These are phyloP conservation scores for Oryzias celebensis DNA, from an alignment of 2,113 vertebrate species.

Conservation along the genomic window DNA sequence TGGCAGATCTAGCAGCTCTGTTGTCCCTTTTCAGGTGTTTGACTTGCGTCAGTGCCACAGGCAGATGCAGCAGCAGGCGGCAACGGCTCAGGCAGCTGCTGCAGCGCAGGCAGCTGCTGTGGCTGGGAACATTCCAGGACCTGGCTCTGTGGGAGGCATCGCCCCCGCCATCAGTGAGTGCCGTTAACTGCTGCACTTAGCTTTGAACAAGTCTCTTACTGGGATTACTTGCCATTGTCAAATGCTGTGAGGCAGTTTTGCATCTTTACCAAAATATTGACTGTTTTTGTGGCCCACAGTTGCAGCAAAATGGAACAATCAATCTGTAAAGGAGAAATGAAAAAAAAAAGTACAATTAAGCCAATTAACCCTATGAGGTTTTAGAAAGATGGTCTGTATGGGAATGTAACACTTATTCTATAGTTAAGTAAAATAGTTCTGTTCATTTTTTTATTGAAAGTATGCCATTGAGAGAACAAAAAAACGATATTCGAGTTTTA, in stretches of 20 bases:
- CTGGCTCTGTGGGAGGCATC: constrained; percentile 94
- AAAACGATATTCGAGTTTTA: too few relatives aligned
- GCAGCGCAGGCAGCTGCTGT: constrained; percentile 94
- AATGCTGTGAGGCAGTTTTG: not conserved
- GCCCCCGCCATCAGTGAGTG: constrained; percentile 97
- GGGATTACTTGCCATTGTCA: constrained; percentile 11
- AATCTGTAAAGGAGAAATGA: not conserved
- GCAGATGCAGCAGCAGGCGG: constrained; percentile 98
- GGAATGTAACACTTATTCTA: too few relatives aligned
- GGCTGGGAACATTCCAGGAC: constrained; percentile 94
- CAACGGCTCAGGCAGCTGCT: constrained; percentile 92
- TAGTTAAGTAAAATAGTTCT: too few relatives aligned
- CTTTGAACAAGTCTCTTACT: constrained; percentile 20
- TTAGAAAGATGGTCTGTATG: too few relatives aligned
- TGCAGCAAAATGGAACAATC: too few relatives aligned
- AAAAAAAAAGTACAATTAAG: not conserved
- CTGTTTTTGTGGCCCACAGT: not conserved
- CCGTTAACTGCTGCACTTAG: constrained; percentile 14
- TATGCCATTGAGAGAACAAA: too few relatives aligned
- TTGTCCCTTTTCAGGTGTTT: constrained; percentile 84
- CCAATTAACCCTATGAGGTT: not conserved
- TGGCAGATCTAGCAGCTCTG: not conserved
- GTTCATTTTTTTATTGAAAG: too few relatives aligned
- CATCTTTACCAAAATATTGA: not conserved
- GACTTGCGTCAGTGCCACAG: constrained; percentile 95